phyloP scores from a whole-genome alignment of 2,113 vertebrate genomes.

The Tichodroma muraria region DNA sequence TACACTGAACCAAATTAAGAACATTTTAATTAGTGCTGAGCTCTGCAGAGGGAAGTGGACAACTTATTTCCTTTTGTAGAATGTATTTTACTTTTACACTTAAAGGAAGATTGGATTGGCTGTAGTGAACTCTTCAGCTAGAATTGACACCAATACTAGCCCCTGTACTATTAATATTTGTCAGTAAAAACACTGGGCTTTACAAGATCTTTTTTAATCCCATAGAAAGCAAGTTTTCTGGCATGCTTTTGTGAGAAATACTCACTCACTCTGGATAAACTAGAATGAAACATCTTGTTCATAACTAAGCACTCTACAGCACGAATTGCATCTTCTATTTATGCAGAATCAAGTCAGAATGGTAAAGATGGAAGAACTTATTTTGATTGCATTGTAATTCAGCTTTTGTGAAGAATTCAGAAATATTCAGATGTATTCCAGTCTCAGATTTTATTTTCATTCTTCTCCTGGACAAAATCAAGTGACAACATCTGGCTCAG shows the following conservation, averaged over 20 bases:
- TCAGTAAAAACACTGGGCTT: neutral
- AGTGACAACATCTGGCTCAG: constrained; percentile 42
- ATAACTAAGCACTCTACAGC: neutral
- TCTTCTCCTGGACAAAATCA: constrained; percentile 30
- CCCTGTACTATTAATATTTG: neutral
- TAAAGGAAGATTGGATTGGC: neutral
- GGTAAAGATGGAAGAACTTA: neutral
- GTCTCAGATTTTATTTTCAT: neutral
- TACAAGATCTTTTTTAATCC: neutral
- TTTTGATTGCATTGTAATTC: neutral
- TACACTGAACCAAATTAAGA: neutral
- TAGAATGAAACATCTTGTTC: neutral
- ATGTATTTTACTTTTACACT: neutral
- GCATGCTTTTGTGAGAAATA: neutral
- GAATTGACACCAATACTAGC: neutral
- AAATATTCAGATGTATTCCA: neutral
- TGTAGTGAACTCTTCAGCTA: neutral
- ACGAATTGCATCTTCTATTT: neutral
- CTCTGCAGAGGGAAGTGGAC: neutral
- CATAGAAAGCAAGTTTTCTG: neutral
- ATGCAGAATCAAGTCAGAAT: neutral
- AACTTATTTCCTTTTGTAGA: neutral
- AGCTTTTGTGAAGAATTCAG: neutral
- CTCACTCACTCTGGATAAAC: neutral
- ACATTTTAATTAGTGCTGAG: neutral